Base-by-base conservation (phyloP, 2,888 invertebrate species). In the Agrochola circellaris region DNA sequence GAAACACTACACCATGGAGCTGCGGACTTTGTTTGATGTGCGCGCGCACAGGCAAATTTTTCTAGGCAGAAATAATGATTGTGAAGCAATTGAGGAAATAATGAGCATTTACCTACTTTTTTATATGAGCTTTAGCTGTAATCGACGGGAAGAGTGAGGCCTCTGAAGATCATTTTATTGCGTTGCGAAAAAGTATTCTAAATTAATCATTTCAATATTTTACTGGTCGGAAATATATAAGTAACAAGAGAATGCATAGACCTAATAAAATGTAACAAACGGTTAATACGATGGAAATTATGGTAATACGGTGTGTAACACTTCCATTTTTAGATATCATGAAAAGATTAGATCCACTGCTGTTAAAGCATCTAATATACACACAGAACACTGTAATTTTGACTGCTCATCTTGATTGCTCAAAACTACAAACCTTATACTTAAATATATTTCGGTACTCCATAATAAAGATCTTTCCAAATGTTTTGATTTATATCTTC, bases 401-500 rank as follows among this genome's bases (percentile, higher is more conserved):
- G n/a, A 69, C 79, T 5, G 38, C n/a, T 51, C 54, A 42, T 34
- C 23, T 23, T 66, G 60, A 83, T 67, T 51, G 38, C 17, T 42
- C 0, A 0, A 42, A 56, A 56, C 26, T 9, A 23, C 38, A 15
- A 9, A 83, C 62, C 26, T 0, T 51, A 64, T 17, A 78, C 51
- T 80, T 83, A 82, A 7, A 7, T 34, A 23, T n/a, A 56, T 61
- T 78, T 83, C 38, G 34, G 58, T 30, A 30, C 58, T 62, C 58
- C 42, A 45, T 61, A 78, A 58, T 76, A 66, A 75, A 81, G 62
- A 42, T 77, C 83, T 85, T 89, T 62, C 86, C 38, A 75, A 89
- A 87, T 77, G 30, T 77, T 79, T 67, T 73, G 77, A 77, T 85
- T 69, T 56, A 74, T 71, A 85, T 87, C 85, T 73, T 62, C 56